These are phyloP conservation scores for Chaunax sp. DNA, from an alignment of 2,797 vertebrate species.

Conservation along the genomic window DNA sequence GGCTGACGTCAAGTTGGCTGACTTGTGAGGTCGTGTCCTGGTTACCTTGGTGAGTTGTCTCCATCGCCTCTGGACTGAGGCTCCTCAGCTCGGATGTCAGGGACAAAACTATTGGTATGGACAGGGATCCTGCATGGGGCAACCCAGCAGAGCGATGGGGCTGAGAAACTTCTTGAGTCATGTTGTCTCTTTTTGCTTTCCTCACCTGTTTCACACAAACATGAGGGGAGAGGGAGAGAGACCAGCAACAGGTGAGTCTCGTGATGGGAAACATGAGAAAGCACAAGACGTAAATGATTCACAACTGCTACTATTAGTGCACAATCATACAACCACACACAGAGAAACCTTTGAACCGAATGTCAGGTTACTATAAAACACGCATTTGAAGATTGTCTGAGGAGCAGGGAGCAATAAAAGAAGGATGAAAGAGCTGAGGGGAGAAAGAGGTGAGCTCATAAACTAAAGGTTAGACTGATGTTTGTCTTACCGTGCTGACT, in stretches of 20 bases:
- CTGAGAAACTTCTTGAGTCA: slow-evolving; percentile 61
- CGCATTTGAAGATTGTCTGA: slow-evolving; percentile 18
- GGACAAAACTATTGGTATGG: slow-evolving; percentile 69
- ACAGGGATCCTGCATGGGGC: slow-evolving; percentile 60
- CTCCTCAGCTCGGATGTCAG: slow-evolving; percentile 47
- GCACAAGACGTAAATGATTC: slow-evolving; percentile 48
- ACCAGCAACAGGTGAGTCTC: slow-evolving; percentile 37
- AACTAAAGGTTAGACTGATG: slow-evolving; percentile 31
- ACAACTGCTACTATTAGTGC: slow-evolving; percentile 1
- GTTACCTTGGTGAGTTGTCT: slow-evolving; percentile 41
- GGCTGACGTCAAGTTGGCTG: slow-evolving; percentile 37
- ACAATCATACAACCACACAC: slow-evolving; percentile 9
- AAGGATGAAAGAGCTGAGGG: slow-evolving; percentile 13
- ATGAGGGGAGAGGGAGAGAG: slow-evolving; percentile 1
- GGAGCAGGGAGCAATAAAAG: slow-evolving; percentile 29
- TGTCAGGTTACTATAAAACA: slow-evolving; percentile 51
- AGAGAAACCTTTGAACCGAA: slow-evolving; percentile 25
- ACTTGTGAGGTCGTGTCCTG: neutral
- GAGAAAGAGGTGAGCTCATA: slow-evolving; percentile 17
- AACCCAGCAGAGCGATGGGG: slow-evolving; percentile 66
- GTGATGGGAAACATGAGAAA: slow-evolving; percentile 54
- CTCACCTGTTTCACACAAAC: slow-evolving; percentile 75
- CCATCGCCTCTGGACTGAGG: slow-evolving; percentile 71
- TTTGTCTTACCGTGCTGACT: slow-evolving; percentile 77
- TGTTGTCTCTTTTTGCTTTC: slow-evolving; percentile 69